These are phyloP conservation scores for Serranus cabrilla DNA, from an alignment of 2,797 vertebrate genomes.

Conservation along the genomic window DNA sequence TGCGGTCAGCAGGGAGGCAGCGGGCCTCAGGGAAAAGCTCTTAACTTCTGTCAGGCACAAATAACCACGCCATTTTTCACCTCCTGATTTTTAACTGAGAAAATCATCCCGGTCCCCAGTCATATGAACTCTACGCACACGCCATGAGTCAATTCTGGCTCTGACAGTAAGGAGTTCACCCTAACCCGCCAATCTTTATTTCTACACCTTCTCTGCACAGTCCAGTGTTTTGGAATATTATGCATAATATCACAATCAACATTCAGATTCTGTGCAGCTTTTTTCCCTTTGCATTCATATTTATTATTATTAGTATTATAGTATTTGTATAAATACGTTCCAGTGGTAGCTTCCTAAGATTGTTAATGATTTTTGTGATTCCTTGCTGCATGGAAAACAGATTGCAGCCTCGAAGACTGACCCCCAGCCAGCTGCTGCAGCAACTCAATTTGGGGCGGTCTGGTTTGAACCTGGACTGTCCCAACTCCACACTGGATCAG, in stretches of 20 bases:
- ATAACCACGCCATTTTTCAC: constrained; percentile 90
- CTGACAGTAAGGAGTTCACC: constrained; percentile 68
- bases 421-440: too few species aligned
- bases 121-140: constrained; percentile 86
- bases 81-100: constrained; percentile 86
- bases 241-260: neutral
- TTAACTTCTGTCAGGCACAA: constrained; percentile 92
- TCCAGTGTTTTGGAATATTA: constrained; percentile 46
- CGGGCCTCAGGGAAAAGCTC: constrained; percentile 87
- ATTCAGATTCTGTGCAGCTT: too few species aligned
- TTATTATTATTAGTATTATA: too few species aligned
- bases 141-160: constrained; percentile 85
- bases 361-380: too few species aligned
- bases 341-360: too few species aligned
- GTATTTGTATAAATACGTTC: too few species aligned
- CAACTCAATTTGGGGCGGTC: too few species aligned
- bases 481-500: too few species aligned
- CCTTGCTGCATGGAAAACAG: too few species aligned
- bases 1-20: constrained; percentile 86
- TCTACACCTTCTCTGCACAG: neutral
- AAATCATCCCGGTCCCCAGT: constrained; percentile 86
- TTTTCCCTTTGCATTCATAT: too few species aligned
- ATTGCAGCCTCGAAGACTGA: too few species aligned
- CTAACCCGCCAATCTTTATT: constrained; percentile 43
- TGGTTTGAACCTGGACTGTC: too few species aligned